Percentiles rank a stretch among this genome's conserved stretches.
These are phyloP conservation scores for Schizopygopsis pylzovi DNA, from an alignment of 2,797 vertebrate species.

Conservation along the genomic window DNA sequence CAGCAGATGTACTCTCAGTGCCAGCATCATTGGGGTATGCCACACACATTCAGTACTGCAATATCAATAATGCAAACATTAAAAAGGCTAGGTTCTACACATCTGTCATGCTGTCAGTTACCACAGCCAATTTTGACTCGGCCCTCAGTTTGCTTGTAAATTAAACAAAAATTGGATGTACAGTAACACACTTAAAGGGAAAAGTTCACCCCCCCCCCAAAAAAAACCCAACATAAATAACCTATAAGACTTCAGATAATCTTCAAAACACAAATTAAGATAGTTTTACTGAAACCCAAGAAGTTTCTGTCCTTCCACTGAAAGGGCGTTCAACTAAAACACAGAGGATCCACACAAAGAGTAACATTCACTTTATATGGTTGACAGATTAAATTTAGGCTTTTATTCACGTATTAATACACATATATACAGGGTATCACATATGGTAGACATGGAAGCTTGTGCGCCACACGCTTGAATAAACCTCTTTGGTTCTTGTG, in stretches of 20 bases:
- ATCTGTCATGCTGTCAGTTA: not conserved
- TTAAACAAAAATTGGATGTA: no score
- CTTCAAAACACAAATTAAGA: not conserved
- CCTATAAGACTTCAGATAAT: not conserved
- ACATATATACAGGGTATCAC: not conserved
- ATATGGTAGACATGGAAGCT: not conserved
- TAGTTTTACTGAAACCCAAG: not conserved
- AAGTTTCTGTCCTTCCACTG: not conserved
- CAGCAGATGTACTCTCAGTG: slow-evolving; percentile 77
- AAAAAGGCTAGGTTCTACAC: not conserved
- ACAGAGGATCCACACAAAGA: not conserved
- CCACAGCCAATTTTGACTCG: not conserved
- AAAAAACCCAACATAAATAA: no score
- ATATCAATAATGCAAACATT: not conserved
- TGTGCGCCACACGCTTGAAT: not conserved
- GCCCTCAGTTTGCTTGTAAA: not conserved
- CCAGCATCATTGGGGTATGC: slow-evolving; percentile 61
- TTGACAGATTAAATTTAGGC: not conserved
- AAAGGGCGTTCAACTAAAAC: not conserved
- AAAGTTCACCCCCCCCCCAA: not conserved
- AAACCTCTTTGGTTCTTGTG: not conserved
- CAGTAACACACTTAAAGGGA: not conserved
- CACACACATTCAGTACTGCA: not conserved
- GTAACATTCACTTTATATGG: not conserved
- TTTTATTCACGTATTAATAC: not conserved